phyloP scores from a whole-genome alignment of 2,797 vertebrate genomes.

The Hylomyscus alleni region DNA sequence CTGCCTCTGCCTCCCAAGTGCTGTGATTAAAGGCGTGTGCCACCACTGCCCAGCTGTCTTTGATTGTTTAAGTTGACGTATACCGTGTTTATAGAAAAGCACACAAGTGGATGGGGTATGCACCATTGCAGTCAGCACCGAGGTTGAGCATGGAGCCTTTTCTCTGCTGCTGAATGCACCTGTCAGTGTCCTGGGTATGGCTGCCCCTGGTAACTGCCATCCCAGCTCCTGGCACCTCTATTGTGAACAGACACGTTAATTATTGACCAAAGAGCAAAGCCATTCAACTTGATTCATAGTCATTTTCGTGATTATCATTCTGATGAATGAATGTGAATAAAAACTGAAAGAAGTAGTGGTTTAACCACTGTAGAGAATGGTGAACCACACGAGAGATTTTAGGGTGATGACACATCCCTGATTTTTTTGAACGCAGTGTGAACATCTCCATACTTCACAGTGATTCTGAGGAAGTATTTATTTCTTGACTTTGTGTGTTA shows the following conservation, averaged over 20 bases:
- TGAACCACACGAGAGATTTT: background rate
- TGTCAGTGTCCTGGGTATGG: background rate
- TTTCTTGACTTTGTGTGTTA: background rate
- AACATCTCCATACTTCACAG: background rate
- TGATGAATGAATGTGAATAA: background rate
- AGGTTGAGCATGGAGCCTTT: background rate
- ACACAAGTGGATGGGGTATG: background rate
- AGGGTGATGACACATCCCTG: background rate
- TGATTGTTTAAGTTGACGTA: background rate
- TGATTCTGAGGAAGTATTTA: background rate
- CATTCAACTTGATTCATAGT: background rate
- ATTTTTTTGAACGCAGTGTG: background rate
- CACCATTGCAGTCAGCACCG: background rate
- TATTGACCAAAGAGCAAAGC: background rate
- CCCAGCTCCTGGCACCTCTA: background rate
- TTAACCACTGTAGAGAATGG: background rate
- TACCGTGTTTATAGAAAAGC: background rate
- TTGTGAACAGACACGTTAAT: background rate
- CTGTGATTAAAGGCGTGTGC: too few relatives aligned
- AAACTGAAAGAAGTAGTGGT: background rate
- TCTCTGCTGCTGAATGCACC: background rate
- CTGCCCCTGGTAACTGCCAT: accelerated
- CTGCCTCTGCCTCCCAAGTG: too few relatives aligned
- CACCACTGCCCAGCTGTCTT: too few relatives aligned
- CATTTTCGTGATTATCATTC: background rate